Conservation (phyloP, 1,140 invertebrate genomes). For the Monomorium pharaonis region DNA sequence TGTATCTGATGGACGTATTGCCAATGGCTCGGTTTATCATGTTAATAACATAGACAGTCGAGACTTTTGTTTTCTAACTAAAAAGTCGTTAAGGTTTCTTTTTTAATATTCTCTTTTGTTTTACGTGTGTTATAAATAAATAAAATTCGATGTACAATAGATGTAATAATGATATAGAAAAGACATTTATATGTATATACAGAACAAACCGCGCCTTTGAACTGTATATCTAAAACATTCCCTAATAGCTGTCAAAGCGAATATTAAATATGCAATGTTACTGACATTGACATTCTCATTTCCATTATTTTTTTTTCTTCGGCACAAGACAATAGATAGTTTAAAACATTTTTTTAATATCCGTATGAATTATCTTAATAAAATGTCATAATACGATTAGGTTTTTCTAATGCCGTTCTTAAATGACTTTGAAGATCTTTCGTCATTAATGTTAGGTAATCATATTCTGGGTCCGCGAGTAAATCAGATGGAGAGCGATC, state of each 20-base stretch:
- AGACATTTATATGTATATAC: no score
- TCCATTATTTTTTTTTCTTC: neutral
- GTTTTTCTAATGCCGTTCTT: neutral
- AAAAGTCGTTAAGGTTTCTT: neutral
- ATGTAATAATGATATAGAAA: neutral
- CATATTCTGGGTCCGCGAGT: constrained; percentile 11
- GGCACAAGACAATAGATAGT: neutral
- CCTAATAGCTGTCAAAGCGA: neutral
- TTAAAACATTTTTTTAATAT: neutral
- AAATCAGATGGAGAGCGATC: neutral
- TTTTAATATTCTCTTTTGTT: neutral
- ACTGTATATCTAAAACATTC: neutral
- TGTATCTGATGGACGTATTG: neutral
- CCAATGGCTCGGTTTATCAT: neutral
- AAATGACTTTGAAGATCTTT: constrained; percentile 48
- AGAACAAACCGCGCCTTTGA: neutral
- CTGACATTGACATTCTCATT: neutral
- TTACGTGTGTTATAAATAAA: neutral
- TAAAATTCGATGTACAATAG: neutral
- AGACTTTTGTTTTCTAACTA: neutral
- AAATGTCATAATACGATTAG: constrained; percentile 68
- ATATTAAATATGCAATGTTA: neutral
- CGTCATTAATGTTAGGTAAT: constrained; percentile 37
- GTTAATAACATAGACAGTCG: neutral
- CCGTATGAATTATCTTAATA: constrained; percentile 73